Base-by-base conservation (phyloP, 2,888 invertebrate species). In the Achlya flavicornis region DNA sequence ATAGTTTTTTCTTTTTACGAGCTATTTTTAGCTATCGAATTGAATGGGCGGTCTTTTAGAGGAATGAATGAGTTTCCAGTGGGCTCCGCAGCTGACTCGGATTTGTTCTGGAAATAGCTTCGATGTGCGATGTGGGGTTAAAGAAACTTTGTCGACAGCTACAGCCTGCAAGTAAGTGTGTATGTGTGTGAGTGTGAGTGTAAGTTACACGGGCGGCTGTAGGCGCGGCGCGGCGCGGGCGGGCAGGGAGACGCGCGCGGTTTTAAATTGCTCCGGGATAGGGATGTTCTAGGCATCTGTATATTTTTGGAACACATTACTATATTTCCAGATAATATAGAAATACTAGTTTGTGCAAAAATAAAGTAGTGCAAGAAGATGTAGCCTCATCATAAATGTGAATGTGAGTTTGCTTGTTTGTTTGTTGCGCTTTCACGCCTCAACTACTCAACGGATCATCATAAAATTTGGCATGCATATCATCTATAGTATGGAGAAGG, bases 11-110 rank as follows among this genome's bases (percentile, higher is more conserved):
- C 7, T 41, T 41, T 8, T 12, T 12, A 41, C 35, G 16, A 48
- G 1, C 16, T 48, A n/a, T 16, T 46, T 46, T 16, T 8, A 53
- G 53, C 16, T 19, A 53, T 53, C 53, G 2, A 53, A 53, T 53
- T 19, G 70, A 66, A 66, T 65, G 67, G 65, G 12, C 41, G 41
- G 62, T 63, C 66, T 71, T 63, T 70, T 66, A 72, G 69, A 60
- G 66, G 65, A 70, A 70, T 73, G 63, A 72, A 71, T 73, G 72
- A 69, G 63, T 62, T 65, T 64, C 59, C 61, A 32, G 33, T 62
- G 62, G 38, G 59, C 46, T 57, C 60, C 64, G 61, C 46, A 58
- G 53, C 19, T 53, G 53, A 53, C 62, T 41, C 61, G 61, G 46
- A 58, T 57, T 46, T 43, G 64, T 58, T 63, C 66, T 61, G 38